A percentile compares a stretch with the other conserved stretches of the same genome.
Evolutionary conservation across 2,888 invertebrate genomes (phyloP).

Genomic region (Trachelus stipa): DNA sequence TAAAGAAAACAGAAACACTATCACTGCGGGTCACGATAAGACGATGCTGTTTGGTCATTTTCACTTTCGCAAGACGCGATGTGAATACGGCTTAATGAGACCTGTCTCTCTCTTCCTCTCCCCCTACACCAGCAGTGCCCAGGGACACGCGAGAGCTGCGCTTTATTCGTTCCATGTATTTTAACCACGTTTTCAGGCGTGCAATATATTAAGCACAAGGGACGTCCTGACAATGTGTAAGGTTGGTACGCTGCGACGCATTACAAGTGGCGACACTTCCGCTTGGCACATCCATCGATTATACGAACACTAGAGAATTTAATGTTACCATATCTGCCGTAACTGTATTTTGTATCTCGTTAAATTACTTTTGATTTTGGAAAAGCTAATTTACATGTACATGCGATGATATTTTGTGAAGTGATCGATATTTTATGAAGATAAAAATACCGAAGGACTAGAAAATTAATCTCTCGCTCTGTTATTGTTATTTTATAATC

Average conservation of each 20-base stretch:
- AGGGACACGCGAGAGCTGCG: not conserved
- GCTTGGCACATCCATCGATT: conserved; percentile 29
- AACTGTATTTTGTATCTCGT: not conserved
- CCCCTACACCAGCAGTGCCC: not conserved
- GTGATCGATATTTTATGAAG: not conserved
- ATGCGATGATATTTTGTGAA: too few relatives aligned
- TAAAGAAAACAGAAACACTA: conserved; percentile 20
- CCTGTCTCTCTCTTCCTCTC: not conserved
- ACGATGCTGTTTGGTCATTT: not conserved
- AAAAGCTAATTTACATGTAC: not conserved
- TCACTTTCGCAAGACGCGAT: not conserved
- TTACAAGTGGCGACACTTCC: conserved; percentile 54
- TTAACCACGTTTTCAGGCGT: conserved; percentile 44
- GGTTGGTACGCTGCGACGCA: conserved; percentile 39
- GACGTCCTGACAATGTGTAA: conserved; percentile 31
- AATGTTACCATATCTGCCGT: not conserved
- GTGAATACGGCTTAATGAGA: not conserved
- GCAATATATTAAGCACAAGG: conserved; percentile 32
- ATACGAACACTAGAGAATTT: not conserved
- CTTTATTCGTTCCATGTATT: conserved; percentile 25
- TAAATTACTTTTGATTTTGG: not conserved
- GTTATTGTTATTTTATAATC: not conserved
- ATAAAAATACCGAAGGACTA: not conserved
- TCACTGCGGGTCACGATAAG: conserved; percentile 10
- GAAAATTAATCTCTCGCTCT: not conserved